phyloP scores from a whole-genome alignment of 1,140 invertebrate species.

The Lucilia cuprina region DNA sequence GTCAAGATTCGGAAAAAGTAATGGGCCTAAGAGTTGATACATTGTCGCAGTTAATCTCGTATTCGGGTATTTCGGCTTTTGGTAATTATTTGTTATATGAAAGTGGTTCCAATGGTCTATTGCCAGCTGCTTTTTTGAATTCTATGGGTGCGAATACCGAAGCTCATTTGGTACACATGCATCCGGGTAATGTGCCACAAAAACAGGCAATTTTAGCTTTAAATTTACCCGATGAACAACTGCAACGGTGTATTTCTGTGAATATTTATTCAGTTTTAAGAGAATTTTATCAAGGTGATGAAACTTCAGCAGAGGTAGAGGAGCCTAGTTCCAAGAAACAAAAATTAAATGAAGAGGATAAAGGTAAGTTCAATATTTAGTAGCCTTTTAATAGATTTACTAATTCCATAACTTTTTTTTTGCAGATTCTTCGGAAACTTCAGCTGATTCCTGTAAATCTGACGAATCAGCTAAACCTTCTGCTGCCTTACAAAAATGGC shows the following conservation, averaged over 20 bases:
- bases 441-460: not conserved
- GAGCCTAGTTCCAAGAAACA: slow-evolving; percentile 55
- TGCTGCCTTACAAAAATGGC: slow-evolving; percentile 66
- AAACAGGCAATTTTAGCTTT: slow-evolving; percentile 79
- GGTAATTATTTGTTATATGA: slow-evolving; percentile 87
- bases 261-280: slow-evolving; percentile 78
- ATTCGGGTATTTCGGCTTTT: slow-evolving; percentile 78
- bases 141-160: slow-evolving; percentile 70
- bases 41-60: slow-evolving; percentile 84
- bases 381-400: too few species aligned
- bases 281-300: slow-evolving; percentile 64
- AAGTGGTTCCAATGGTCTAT: slow-evolving; percentile 81
- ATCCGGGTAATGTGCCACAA: slow-evolving; percentile 79
- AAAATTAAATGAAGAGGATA: slow-evolving; percentile 50
- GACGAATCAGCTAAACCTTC: not conserved
- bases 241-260: slow-evolving; percentile 71
- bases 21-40: slow-evolving; percentile 84
- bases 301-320: not conserved
- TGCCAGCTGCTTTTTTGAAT: slow-evolving; percentile 82
- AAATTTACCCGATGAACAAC: slow-evolving; percentile 75
- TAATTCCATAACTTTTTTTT: too few species aligned
- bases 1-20: slow-evolving; percentile 77
- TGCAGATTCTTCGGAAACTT: not conserved
- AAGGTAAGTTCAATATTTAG: too few species aligned
- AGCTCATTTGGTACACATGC: slow-evolving; percentile 77